Percentiles rank a stretch among this genome's conserved stretches.
These are phyloP conservation scores for Malurus melanocephalus DNA, from an alignment of 2,113 vertebrate species.

Conservation along the genomic window DNA sequence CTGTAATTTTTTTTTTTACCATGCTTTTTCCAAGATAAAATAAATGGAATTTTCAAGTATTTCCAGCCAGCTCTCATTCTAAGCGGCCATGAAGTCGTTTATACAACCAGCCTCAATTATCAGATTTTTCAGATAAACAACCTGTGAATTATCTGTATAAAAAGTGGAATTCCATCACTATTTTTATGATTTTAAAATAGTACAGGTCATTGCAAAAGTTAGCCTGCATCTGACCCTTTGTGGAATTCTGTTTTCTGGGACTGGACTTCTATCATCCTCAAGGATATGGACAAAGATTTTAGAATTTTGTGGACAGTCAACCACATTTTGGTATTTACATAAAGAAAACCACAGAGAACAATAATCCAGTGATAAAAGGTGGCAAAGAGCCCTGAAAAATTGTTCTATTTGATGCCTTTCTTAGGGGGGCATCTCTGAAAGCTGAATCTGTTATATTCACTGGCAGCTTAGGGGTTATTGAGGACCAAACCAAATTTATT, in stretches of 20 bases:
- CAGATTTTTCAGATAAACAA: not conserved
- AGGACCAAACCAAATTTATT: not conserved
- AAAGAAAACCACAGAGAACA: not conserved
- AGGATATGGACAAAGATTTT: not conserved
- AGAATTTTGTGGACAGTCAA: not conserved
- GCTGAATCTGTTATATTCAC: not conserved
- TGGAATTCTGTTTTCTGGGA: not conserved
- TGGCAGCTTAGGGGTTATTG: not conserved
- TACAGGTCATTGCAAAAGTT: not conserved
- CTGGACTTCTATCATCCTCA: not conserved
- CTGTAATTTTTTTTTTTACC: not conserved
- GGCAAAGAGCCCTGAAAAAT: not conserved
- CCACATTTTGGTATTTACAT: not conserved
- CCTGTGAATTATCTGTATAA: not conserved
- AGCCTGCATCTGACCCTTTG: not conserved
- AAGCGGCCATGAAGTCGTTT: not conserved
- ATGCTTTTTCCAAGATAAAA: not conserved
- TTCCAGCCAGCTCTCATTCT: not conserved
- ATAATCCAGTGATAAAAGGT: not conserved
- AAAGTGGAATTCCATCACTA: not conserved
- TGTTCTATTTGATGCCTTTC: not conserved
- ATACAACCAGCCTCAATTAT: rapidly evolving
- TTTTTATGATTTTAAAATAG: not conserved
- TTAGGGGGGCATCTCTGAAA: not conserved
- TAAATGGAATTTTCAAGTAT: not conserved